Evolutionary conservation across 2,797 vertebrate species (phyloP).

Genomic region (Neosilurus mollespiculum): DNA sequence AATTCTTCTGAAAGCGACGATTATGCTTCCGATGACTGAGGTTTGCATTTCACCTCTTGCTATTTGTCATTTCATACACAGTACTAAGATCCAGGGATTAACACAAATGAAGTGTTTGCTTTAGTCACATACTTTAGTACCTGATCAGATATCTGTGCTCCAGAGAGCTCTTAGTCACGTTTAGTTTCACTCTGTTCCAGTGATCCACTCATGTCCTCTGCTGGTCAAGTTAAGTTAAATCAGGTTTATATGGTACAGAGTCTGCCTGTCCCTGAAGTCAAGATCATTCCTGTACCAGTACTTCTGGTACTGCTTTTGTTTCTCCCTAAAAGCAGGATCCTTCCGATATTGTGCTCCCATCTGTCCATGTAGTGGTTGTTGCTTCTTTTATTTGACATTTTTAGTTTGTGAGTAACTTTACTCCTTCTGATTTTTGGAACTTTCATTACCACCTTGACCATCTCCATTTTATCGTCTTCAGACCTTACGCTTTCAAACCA

Average conservation of each 20-base stretch:
- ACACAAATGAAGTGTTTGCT: neutral
- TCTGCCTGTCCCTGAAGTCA: too few relatives aligned
- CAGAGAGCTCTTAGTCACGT: neutral
- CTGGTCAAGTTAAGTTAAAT: neutral
- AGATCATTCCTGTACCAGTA: too few relatives aligned
- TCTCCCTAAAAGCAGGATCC: too few relatives aligned
- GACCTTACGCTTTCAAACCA: too few relatives aligned
- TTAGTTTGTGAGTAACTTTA: too few relatives aligned
- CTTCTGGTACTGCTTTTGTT: too few relatives aligned
- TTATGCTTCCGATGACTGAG: neutral
- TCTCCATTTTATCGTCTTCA: too few relatives aligned
- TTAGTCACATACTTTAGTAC: neutral
- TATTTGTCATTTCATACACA: neutral
- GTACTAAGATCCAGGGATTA: neutral
- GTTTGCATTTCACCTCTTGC: neutral
- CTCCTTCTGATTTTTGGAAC: too few relatives aligned
- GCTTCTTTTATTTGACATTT: too few relatives aligned
- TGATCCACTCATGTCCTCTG: neutral
- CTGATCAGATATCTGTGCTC: neutral
- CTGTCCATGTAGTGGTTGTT: too few relatives aligned
- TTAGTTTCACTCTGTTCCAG: neutral
- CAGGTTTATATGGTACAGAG: neutral
- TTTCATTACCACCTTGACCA: too few relatives aligned
- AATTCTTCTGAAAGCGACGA: neutral
- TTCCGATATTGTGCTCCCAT: too few relatives aligned